Conservation (phyloP, 1,140 invertebrate species). For the Dendrolimus punctatus region DNA sequence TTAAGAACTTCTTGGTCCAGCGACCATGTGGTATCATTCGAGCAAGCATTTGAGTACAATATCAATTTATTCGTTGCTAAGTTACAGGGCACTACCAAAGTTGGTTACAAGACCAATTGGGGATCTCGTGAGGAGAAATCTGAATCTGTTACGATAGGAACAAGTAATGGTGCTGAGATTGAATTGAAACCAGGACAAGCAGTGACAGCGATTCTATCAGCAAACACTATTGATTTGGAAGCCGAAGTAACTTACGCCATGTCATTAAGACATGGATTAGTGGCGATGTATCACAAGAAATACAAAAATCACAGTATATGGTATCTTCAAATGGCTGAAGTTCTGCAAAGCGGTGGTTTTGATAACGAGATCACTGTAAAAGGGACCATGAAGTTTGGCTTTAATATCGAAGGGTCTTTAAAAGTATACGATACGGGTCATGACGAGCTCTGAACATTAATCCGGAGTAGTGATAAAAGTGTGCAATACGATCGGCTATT, state of each 20-base stretch:
- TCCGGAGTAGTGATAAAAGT: neutral
- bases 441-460: constrained; percentile 19
- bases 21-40: constrained; percentile 25
- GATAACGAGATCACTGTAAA: constrained; percentile 24
- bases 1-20: constrained; percentile 39
- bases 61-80: constrained; percentile 34
- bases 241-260: constrained; percentile 36
- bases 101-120: constrained; percentile 29
- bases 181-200: constrained; percentile 43
- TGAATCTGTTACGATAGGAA: constrained; percentile 38
- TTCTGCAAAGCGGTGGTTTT: constrained; percentile 34
- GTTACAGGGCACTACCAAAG: constrained; percentile 25
- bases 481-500: neutral
- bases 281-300: constrained; percentile 34
- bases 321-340: constrained; percentile 32
- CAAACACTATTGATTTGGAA: constrained; percentile 34
- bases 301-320: constrained; percentile 46
- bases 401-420: constrained; percentile 36
- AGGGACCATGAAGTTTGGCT: constrained; percentile 38
- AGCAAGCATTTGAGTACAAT: constrained; percentile 38
- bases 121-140: constrained; percentile 39
- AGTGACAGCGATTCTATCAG: constrained; percentile 38
- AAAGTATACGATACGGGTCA: constrained; percentile 39
- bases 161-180: constrained; percentile 38
- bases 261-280: constrained; percentile 36